These are phyloP conservation scores for Leiothrix lutea DNA, from an alignment of 2,113 vertebrate genomes.

Conservation along the genomic window DNA sequence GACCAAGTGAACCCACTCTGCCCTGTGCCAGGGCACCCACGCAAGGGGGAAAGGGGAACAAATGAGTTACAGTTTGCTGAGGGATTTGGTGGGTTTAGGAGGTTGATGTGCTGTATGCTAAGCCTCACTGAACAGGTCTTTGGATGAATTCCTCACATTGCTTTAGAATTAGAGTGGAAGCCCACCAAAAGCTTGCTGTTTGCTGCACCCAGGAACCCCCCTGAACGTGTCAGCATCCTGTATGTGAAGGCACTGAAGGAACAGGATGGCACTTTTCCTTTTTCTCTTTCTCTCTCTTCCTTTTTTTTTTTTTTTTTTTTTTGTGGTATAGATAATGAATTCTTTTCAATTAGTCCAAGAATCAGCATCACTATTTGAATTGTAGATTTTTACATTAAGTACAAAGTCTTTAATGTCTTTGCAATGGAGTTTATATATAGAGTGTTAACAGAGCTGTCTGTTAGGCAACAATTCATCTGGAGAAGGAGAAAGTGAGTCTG, in stretches of 20 bases:
- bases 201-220: neutral
- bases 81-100: neutral
- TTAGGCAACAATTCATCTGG: neutral
- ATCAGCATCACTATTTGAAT: neutral
- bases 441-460: constrained; percentile 7
- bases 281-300: too few relatives aligned
- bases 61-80: neutral
- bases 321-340: neutral
- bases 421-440: neutral
- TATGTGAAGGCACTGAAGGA: neutral
- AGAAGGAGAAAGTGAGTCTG: constrained; percentile 11
- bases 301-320: neutral
- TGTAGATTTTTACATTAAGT: neutral
- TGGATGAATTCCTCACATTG: neutral
- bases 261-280: neutral
- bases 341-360: neutral
- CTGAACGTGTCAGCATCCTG: fast-evolving
- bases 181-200: neutral
- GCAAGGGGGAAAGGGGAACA: neutral
- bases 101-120: neutral
- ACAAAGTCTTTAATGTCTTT: neutral
- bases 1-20: neutral
- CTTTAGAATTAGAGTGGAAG: neutral
- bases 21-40: neutral
- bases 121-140: neutral